Base-by-base conservation (phyloP, 92 coral and sea anemone species). In the Parazoanthus darwini region DNA sequence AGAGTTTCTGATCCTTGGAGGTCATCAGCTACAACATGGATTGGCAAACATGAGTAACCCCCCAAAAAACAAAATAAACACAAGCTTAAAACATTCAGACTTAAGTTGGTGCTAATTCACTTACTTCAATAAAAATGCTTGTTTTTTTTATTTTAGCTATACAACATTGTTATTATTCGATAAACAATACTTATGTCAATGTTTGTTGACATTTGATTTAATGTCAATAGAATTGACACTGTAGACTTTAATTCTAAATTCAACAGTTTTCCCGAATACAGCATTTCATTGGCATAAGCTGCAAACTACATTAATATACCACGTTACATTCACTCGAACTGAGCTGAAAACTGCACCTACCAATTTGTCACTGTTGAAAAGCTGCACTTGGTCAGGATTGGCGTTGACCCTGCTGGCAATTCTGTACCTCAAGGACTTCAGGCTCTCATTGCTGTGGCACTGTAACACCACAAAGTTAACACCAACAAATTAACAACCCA, bases 401-500 rank as follows among this genome's bases (percentile, higher is more conserved):
- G 93, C 94, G 84, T 88, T 93, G 20, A 95, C 79, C 58, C 94
- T 89, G 77, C 83, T 73, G 33, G 98, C 94, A 74, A 95, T 90
- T 68, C 96, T 89, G 68, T 92, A 91, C 25, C 98, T 93, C 78
- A 95, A 56, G 56, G 98, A 95, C 88, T 92, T 93, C 79, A 95
- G 81, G 37, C 92, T 87, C 78, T 95, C 98, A 74, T 95, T 95
- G 86, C 96, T 93, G 74, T 95, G 98, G 56, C 96, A 93, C 98
- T 93, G 88, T 15, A 92, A 90, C 11, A 50, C 0, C 68, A 68
- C 50, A 37, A 58, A 66, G 74, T 26, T 68, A 29, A 74, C 8
- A 44, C 33, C 3, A 38, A 37, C 48, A 29, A 11, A 18, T 54
- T 54, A 54, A 10, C 51, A 46, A 46, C 11, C 51, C 6, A 46